Base-by-base conservation (phyloP, 2,797 vertebrate genomes). In the Australoheros facetus region DNA sequence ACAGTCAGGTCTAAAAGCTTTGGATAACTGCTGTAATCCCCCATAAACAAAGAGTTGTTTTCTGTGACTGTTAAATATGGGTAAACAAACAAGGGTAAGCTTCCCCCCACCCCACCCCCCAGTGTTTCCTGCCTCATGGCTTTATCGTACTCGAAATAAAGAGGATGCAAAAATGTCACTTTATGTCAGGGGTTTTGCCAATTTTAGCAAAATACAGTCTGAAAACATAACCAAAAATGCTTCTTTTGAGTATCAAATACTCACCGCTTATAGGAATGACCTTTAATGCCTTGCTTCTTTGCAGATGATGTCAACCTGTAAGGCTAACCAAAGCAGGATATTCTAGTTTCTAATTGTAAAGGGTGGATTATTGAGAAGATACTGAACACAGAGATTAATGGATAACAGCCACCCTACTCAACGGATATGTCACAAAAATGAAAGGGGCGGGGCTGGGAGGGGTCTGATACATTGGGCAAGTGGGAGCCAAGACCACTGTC, bases 1-100 rank as follows among this genome's bases (percentile, higher is more conserved):
- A 89, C 92, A 93, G 93, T 94, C 86, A 84, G 88, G 84, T 89
- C 82, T 90, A 87, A 92, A 91, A 92, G 88, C 80, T 90, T 90
- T 85, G 80, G 82, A 88, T 92, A 85, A 89, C 77, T 78, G 78
- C 85, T 74, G 75, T 95, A 92, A 94, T 94, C 89, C 90, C 83
- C 85, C 80, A 64, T 91, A 93, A 94, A 94, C 87, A 93, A 91
- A 73, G 80, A 87, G 69, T 81, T 87, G 77, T 88, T 90, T 89
- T 85, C 66, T 79, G 77, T 72, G 64, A 88, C 75, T 89, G 88
- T 90, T 90, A n/a, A 69, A 69, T 51, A 30, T 30, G 62, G 84
- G 86, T 89, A 86, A 89, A 92, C 78, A 90, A 87, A 89, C 48
- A 60, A 77, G 79, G 58, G 77, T 86, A 87, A 91, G 85, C 75